Evolutionary conservation across 2,797 vertebrate species (phyloP).

Genomic region (Benthosema pterotum): DNA sequence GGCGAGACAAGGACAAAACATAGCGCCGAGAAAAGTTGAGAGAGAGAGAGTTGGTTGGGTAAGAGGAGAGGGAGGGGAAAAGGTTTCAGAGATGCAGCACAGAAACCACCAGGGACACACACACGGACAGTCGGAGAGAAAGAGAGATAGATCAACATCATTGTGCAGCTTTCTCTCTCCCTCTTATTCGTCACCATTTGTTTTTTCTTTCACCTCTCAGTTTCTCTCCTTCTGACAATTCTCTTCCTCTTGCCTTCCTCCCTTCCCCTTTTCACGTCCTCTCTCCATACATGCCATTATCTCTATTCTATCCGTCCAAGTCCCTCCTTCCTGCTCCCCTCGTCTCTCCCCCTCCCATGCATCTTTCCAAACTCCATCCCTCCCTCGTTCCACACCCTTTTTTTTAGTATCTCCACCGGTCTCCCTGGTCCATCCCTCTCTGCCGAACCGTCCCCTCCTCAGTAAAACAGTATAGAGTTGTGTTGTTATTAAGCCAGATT

Average conservation of each 20-base stretch:
- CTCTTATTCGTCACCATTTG: constrained; percentile 21
- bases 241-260: constrained; percentile 34
- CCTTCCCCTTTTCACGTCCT: constrained; percentile 16
- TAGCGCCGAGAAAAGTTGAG: not conserved
- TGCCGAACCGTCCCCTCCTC: not conserved
- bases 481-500: no score
- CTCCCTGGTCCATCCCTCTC: constrained; percentile 2
- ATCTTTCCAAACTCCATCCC: constrained; percentile 22
- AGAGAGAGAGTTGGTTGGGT: constrained; percentile 16
- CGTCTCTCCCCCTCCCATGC: constrained; percentile 3
- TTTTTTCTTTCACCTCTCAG: constrained; percentile 41
- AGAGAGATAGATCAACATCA: constrained; percentile 26
- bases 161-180: constrained; percentile 50
- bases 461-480: no score
- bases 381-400: constrained; percentile 18
- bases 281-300: constrained; percentile 30
- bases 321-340: not conserved
- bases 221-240: constrained; percentile 9
- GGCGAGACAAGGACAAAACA: constrained; percentile 15
- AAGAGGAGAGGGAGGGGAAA: not conserved
- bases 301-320: constrained; percentile 8
- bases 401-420: not conserved
- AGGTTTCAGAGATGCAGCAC: no score
- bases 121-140: no score
- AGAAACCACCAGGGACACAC: no score